These are phyloP conservation scores for Hypercompe scribonia DNA, from an alignment of 2,888 invertebrate species.

Conservation along the genomic window DNA sequence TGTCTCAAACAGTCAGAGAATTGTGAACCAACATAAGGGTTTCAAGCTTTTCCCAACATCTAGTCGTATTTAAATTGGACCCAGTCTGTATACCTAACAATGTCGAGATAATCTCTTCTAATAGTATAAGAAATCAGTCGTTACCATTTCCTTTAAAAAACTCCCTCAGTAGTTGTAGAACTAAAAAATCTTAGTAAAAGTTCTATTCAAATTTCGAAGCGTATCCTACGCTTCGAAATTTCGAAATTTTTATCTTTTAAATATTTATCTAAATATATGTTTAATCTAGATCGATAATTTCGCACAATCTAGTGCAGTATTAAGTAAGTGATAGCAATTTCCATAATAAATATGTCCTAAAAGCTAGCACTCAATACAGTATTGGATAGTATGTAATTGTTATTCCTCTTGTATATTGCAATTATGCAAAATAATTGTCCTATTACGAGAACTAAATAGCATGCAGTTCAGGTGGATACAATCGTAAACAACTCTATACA, in stretches of 20 bases:
- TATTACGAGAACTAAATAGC: slow-evolving; percentile 37
- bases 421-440: slow-evolving; percentile 32
- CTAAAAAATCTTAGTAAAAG: no score
- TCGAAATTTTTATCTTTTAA: no score
- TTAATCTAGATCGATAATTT: background rate
- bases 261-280: background rate
- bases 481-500: slow-evolving; percentile 68
- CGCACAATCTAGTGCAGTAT: background rate
- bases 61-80: background rate
- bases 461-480: slow-evolving; percentile 39
- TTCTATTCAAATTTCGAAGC: no score
- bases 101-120: background rate
- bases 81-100: no score
- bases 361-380: background rate
- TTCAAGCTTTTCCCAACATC: background rate
- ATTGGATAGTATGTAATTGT: slow-evolving; percentile 11
- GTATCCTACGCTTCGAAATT: no score
- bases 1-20: background rate
- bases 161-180: no score
- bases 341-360: background rate
- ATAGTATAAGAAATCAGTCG: no score
- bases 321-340: background rate
- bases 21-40: background rate
- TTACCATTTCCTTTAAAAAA: no score
- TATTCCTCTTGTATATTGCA: slow-evolving; percentile 32